Evolutionary conservation across 2,888 invertebrate genomes (phyloP).

Genomic region (Sarcophaga subvicina): DNA sequence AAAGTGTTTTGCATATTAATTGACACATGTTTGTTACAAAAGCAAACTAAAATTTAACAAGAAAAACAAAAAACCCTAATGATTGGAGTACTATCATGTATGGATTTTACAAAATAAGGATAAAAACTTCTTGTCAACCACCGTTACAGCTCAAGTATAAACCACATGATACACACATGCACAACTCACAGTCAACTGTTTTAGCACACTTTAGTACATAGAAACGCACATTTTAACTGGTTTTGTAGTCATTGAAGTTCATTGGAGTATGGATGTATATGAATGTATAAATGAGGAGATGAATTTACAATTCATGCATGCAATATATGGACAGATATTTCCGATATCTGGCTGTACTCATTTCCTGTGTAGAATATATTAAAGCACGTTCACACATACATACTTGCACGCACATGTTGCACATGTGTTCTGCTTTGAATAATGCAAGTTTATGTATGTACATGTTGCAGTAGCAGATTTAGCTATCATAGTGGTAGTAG

Average conservation of each 20-base stretch:
- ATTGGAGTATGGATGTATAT: too few species aligned
- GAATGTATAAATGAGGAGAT: too few species aligned
- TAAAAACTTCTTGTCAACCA: not conserved
- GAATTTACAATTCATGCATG: conserved; percentile 1
- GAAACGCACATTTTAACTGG: too few species aligned
- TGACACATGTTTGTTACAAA: too few species aligned
- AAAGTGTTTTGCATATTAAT: conserved; percentile 44
- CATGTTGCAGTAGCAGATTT: not conserved
- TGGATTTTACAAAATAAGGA: conserved; percentile 24
- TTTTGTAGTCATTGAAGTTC: too few species aligned
- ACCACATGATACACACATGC: not conserved
- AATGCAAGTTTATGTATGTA: not conserved
- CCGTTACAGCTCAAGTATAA: too few species aligned
- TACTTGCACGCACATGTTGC: not conserved
- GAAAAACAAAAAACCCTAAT: conserved; percentile 40
- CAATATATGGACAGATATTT: conserved; percentile 10
- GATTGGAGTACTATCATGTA: conserved; percentile 43
- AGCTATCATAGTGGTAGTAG: not conserved
- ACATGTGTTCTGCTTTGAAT: not conserved
- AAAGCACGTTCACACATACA: not conserved
- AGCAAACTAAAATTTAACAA: too few species aligned
- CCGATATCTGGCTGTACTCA: too few species aligned
- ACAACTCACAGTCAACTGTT: not conserved
- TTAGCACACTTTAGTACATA: too few species aligned
- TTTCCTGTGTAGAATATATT: conserved; percentile 7